Conservation (phyloP, 2,113 vertebrate species). For the Heptranchias perlo region DNA sequence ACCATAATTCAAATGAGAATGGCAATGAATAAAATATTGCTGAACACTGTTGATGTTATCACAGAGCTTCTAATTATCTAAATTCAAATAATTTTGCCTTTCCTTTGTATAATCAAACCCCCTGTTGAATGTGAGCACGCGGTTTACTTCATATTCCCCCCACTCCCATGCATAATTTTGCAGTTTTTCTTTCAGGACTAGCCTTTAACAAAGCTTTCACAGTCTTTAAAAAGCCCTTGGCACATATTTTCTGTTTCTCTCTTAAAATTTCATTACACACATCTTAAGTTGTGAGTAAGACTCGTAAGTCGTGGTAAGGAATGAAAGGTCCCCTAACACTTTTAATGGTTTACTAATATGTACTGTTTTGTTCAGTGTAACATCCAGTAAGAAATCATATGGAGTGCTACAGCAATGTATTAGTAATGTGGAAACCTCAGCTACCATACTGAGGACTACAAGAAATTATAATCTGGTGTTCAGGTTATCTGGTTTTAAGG, state of each 20-base stretch:
- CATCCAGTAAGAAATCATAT: background rate
- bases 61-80: background rate
- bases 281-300: background rate
- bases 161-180: background rate
- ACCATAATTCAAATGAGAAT: background rate
- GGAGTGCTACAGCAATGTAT: background rate
- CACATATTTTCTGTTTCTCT: background rate
- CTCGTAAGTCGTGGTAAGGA: background rate
- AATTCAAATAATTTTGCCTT: slow-evolving; percentile 2
- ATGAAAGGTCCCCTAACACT: background rate
- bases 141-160: background rate
- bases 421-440: background rate
- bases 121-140: background rate
- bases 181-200: background rate
- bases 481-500: background rate
- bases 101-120: background rate
- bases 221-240: background rate
- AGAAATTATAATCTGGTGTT: background rate
- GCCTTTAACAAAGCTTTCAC: background rate
- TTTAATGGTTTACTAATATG: background rate
- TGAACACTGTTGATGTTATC: background rate
- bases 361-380: background rate
- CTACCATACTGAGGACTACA: background rate
- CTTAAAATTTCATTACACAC: background rate
- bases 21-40: background rate